Conservation (phyloP, 1,140 invertebrate species). For the Goniozus legneri region DNA sequence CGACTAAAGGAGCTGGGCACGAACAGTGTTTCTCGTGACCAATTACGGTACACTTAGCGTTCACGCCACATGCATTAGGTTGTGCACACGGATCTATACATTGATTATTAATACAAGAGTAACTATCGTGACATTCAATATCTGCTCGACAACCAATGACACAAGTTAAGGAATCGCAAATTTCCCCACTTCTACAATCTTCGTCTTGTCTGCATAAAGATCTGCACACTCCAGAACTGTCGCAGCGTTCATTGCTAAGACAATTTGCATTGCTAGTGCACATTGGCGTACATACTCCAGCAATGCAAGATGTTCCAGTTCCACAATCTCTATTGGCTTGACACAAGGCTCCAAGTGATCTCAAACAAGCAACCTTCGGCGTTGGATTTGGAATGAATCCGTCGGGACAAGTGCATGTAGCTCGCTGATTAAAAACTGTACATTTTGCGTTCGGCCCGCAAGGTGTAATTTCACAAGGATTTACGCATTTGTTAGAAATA, state of each 20-base stretch:
- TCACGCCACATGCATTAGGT: constrained; percentile 79
- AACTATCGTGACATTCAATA: constrained; percentile 66
- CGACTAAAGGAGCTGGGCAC: constrained; percentile 69
- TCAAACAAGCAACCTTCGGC: constrained; percentile 76
- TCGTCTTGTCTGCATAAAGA: constrained; percentile 71
- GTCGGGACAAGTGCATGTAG: constrained; percentile 72
- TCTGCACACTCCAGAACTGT: constrained; percentile 60
- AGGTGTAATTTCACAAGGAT: constrained; percentile 73
- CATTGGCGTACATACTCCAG: constrained; percentile 68
- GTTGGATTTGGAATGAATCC: constrained; percentile 82
- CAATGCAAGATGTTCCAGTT: constrained; percentile 66
- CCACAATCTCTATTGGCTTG: constrained; percentile 70
- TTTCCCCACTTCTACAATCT: constrained; percentile 78
- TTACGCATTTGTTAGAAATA: constrained; percentile 71
- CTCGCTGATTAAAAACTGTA: constrained; percentile 75
- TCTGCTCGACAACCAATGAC: constrained; percentile 77
- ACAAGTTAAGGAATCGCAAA: constrained; percentile 79
- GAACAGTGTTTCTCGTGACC: constrained; percentile 71
- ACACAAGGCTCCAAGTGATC: constrained; percentile 69
- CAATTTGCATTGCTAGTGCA: constrained; percentile 74
- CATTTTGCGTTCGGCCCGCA: constrained; percentile 83
- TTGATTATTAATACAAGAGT: constrained; percentile 71
- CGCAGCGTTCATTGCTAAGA: constrained; percentile 77
- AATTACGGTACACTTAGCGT: constrained; percentile 67
- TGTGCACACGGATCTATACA: constrained; percentile 72